These are phyloP conservation scores for Morus bassanus DNA, from an alignment of 2,797 vertebrate species.

Conservation along the genomic window DNA sequence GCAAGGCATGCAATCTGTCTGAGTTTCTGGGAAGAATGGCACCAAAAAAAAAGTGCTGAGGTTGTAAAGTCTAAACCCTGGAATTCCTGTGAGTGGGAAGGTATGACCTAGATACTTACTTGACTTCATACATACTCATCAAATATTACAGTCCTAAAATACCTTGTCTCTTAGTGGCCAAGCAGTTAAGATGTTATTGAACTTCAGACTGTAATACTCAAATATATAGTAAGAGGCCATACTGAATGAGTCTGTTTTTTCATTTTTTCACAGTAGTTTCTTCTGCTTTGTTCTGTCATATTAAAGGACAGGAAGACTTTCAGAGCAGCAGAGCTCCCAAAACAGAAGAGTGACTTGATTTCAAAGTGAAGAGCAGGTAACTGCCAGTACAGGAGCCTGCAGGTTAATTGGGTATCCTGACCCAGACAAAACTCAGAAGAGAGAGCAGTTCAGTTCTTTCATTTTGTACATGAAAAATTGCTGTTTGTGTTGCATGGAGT, in stretches of 20 bases:
- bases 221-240: slow-evolving; percentile 3
- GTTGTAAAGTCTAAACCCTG: not conserved
- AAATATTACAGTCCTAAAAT: slow-evolving; percentile 18
- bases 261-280: not conserved
- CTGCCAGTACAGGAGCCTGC: slow-evolving; percentile 51
- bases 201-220: slow-evolving; percentile 21
- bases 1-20: not conserved
- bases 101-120: slow-evolving; percentile 1
- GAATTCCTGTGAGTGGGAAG: not conserved
- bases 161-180: not conserved
- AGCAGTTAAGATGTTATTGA: slow-evolving; percentile 47
- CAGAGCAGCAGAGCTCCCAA: slow-evolving; percentile 54
- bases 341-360: slow-evolving; percentile 65
- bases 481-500: slow-evolving; percentile 58
- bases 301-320: slow-evolving; percentile 51
- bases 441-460: slow-evolving; percentile 62
- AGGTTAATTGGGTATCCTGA: slow-evolving; percentile 73
- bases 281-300: slow-evolving; percentile 54
- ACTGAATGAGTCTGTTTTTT: not conserved
- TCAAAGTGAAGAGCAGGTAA: slow-evolving; percentile 70
- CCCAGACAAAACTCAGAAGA: slow-evolving; percentile 69
- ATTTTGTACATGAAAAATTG: slow-evolving; percentile 57
- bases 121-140: not conserved
- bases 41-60: not conserved
- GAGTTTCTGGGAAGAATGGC: not conserved